Conservation (phyloP, 1,140 invertebrate genomes). For the Drosophila santomea region DNA sequence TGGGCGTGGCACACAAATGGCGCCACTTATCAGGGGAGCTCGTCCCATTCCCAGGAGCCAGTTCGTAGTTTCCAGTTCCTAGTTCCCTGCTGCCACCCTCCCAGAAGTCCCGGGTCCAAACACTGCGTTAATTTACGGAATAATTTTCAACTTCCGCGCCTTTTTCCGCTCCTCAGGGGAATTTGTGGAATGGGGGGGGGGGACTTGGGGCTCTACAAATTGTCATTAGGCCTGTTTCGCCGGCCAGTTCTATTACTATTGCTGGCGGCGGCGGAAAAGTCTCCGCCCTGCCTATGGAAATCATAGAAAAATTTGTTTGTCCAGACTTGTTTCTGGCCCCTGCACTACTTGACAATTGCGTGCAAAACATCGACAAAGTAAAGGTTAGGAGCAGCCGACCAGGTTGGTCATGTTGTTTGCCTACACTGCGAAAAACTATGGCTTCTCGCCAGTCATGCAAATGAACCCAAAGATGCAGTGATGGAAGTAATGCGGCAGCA, state of each 20-base stretch:
- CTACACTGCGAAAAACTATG: slow-evolving; percentile 22
- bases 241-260: slow-evolving; percentile 46
- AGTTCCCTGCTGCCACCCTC: too few species aligned
- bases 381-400: slow-evolving; percentile 18
- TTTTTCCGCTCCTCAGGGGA: slow-evolving; percentile 3
- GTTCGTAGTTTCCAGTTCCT: too few species aligned
- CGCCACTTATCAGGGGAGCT: slow-evolving; percentile 48
- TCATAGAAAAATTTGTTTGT: slow-evolving; percentile 81
- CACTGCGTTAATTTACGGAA: slow-evolving; percentile 76
- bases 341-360: slow-evolving; percentile 78
- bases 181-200: slow-evolving; percentile 3
- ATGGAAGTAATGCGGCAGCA: too few species aligned
- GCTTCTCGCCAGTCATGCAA: not conserved
- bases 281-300: slow-evolving; percentile 45
- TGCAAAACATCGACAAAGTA: slow-evolving; percentile 56
- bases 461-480: too few species aligned
- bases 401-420: slow-evolving; percentile 18
- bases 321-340: slow-evolving; percentile 66
- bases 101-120: slow-evolving; percentile 20
- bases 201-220: slow-evolving; percentile 54
- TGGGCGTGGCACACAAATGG: slow-evolving; percentile 57
- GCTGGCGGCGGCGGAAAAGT: slow-evolving; percentile 34
- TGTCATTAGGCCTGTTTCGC: slow-evolving; percentile 69
- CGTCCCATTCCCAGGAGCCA: too few species aligned
- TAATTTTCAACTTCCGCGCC: slow-evolving; percentile 73